phyloP scores from a whole-genome alignment of 2,888 invertebrate species.

The Sesia bembeciformis region DNA sequence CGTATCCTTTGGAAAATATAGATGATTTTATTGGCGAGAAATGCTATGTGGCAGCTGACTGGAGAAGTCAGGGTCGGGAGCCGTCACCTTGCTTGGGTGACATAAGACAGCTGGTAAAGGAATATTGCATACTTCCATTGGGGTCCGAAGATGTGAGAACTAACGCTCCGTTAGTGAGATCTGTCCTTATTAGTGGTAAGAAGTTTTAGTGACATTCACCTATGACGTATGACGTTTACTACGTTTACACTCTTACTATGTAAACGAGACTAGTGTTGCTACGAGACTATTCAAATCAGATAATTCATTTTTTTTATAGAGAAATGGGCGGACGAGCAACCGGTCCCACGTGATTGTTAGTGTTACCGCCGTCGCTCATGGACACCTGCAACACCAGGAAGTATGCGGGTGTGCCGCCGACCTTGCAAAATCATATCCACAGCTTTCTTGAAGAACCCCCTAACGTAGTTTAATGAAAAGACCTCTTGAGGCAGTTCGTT shows the following conservation, averaged over 20 bases:
- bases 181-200: slow-evolving; percentile 84
- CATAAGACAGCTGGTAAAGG: slow-evolving; percentile 87
- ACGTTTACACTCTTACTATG: neutral
- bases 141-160: slow-evolving; percentile 82
- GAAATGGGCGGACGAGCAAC: no score
- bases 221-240: neutral
- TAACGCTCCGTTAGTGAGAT: slow-evolving; percentile 82
- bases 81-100: slow-evolving; percentile 81
- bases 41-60: slow-evolving; percentile 76
- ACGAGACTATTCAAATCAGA: no score
- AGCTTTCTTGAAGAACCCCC: no score
- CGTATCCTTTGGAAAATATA: slow-evolving; percentile 79
- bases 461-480: no score
- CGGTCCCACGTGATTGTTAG: no score
- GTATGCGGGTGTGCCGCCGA: no score
- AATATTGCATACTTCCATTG: slow-evolving; percentile 91
- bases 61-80: slow-evolving; percentile 58
- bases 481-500: no score
- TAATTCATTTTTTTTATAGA: neutral
- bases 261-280: neutral
- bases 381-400: no score
- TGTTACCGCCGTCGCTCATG: no score
- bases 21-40: slow-evolving; percentile 87
- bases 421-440: no score
- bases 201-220: neutral